phyloP scores from a whole-genome alignment of 2,797 vertebrate species.

The Leptatherina wallacei region DNA sequence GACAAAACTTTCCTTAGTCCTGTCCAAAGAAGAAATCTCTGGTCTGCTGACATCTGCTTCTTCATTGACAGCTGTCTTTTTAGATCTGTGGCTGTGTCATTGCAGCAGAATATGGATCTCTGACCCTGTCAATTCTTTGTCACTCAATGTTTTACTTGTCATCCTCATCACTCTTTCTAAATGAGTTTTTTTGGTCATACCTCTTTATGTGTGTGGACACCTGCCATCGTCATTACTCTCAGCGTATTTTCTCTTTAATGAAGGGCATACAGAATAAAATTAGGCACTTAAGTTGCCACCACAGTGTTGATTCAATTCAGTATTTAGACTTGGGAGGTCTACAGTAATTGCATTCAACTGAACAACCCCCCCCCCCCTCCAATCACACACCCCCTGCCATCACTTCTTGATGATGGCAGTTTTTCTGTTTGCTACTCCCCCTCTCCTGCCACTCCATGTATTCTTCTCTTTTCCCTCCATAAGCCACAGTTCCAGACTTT shows the following conservation, averaged over 20 bases:
- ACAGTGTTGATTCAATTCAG: conserved; percentile 70
- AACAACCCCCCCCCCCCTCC: not conserved
- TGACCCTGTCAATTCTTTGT: conserved; percentile 13
- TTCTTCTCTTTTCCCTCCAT: conserved; percentile 35
- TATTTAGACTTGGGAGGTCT: conserved; percentile 67
- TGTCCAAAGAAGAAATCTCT: conserved; percentile 33
- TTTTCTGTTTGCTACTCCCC: conserved; percentile 43
- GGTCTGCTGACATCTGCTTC: conserved; percentile 34
- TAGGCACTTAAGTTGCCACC: conserved; percentile 63
- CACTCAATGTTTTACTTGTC: conserved; percentile 34
- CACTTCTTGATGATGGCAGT: conserved; percentile 49
- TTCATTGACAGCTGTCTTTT: conserved; percentile 59
- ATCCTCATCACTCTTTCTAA: conserved; percentile 9
- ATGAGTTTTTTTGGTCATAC: conserved; percentile 39
- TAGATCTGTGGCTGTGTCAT: conserved; percentile 34
- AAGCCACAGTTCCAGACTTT: conserved; percentile 59
- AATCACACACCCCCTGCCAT: conserved; percentile 24
- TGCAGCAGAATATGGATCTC: conserved; percentile 13
- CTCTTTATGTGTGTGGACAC: conserved; percentile 53
- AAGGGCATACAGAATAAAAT: conserved; percentile 65
- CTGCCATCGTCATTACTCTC: conserved; percentile 64
- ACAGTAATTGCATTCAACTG: conserved; percentile 75
- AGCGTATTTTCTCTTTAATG: conserved; percentile 60
- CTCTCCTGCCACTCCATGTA: conserved; percentile 53
- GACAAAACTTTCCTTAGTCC: conserved; percentile 42